phyloP scores from a whole-genome alignment of 2,888 invertebrate genomes.

The Diabrotica balteata region DNA sequence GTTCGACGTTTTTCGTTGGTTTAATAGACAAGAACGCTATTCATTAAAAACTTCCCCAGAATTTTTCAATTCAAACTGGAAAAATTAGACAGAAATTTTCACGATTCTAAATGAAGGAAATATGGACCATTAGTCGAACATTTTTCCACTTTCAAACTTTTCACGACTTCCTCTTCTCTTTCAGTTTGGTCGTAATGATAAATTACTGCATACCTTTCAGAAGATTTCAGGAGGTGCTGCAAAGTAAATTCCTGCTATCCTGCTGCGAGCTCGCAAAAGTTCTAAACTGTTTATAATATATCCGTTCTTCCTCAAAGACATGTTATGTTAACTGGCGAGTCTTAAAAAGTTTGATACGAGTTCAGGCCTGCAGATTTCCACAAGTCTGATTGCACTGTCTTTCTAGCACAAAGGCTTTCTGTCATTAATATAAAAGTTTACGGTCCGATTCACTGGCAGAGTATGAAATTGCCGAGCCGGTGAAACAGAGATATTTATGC shows the following conservation, averaged over 20 bases:
- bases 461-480: not conserved
- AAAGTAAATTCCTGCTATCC: constrained; percentile 44
- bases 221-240: constrained; percentile 38
- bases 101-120: constrained; percentile 46
- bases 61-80: constrained; percentile 27
- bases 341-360: constrained; percentile 35
- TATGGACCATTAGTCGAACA: constrained; percentile 47
- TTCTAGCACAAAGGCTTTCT: constrained; percentile 23
- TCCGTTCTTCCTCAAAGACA: constrained; percentile 43
- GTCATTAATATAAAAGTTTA: constrained; percentile 33
- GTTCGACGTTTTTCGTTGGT: constrained; percentile 21
- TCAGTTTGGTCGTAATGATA: constrained; percentile 44
- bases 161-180: constrained; percentile 45
- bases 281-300: constrained; percentile 51
- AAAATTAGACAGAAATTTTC: constrained; percentile 36
- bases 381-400: constrained; percentile 19
- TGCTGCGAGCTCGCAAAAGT: constrained; percentile 46
- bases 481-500: no score
- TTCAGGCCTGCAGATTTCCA: constrained; percentile 14
- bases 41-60: constrained; percentile 32
- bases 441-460: constrained; percentile 30
- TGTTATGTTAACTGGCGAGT: constrained; percentile 40
- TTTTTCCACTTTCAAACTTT: constrained; percentile 47
- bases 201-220: constrained; percentile 50
- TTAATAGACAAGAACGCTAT: constrained; percentile 31